Base-by-base conservation (phyloP, 2,888 invertebrate genomes). In the Dione juno region DNA sequence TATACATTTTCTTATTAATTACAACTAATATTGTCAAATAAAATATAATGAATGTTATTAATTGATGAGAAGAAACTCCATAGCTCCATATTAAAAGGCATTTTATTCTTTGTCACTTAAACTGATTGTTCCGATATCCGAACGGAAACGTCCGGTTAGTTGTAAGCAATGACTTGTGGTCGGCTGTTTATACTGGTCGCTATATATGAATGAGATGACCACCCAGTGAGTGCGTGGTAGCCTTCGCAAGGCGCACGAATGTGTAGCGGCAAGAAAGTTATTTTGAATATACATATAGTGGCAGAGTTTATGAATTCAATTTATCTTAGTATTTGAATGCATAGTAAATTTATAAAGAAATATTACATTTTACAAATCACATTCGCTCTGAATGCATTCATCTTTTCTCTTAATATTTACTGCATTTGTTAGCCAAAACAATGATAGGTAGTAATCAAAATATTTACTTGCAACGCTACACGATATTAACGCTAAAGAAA, bases 191-290 rank as follows among this genome's bases (percentile, higher is more conserved):
- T 82, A 82, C 83, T 83, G 81, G 76, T 83, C 83, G 83, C 82
- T 43, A 16, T 19, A 57, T 52, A 70, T 70, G 72, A 88, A 85
- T 83, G 81, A 82, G 78, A 78, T 82, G 92, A 88, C 93, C 93
- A 93, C 93, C 92, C 92, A 92, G 88, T 80, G 90, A 81, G 91
- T 73, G 77, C 74, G 75, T 80, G 73, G 82, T 84, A 83, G 81
- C 84, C 81, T 77, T 81, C 79, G 77, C 78, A 71, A 75, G 16
- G 41, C 43, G 6, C 21, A 13, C 19, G 61, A 50, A 14, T 67
- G 82, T 77, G 82, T 69, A 76, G 84, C 67, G 6, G 59, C 16
- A 65, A 70, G 84, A 82, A 88, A 89, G 84, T 88, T n/a, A 76
- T 79, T 59, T 71, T n/a, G 11, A 48, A 1, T 52, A n/a, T n/a